phyloP scores from a whole-genome alignment of 2,888 invertebrate genomes.

The Leptinotarsa peninsularis region DNA sequence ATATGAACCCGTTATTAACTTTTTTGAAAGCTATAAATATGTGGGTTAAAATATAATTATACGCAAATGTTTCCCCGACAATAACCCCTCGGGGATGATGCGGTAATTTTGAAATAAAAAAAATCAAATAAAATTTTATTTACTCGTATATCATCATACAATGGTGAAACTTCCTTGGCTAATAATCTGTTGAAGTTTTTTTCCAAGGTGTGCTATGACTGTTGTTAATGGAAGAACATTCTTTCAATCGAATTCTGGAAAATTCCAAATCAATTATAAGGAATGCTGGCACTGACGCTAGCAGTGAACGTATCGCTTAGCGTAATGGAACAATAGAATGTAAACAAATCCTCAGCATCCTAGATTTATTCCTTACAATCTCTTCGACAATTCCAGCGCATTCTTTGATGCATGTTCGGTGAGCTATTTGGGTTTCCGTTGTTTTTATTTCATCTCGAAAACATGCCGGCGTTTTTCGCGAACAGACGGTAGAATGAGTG shows the following conservation, averaged over 20 bases:
- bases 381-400: constrained; percentile 55
- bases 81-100: too few species aligned
- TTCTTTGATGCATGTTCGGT: constrained; percentile 52
- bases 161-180: too few species aligned
- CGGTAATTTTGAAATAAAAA: too few species aligned
- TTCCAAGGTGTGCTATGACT: too few species aligned
- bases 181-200: too few species aligned
- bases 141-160: too few species aligned
- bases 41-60: too few species aligned
- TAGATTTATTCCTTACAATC: constrained; percentile 59
- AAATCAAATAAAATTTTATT: too few species aligned
- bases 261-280: background rate
- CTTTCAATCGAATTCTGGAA: background rate
- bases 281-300: background rate
- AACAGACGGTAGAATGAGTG: background rate
- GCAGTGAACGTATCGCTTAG: constrained; percentile 17
- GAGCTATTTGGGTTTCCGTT: constrained; percentile 11
- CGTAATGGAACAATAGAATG: constrained; percentile 56
- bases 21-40: too few species aligned
- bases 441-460: constrained; percentile 10
- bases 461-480: constrained; percentile 15
- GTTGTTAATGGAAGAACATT: background rate
- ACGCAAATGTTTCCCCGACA: too few species aligned
- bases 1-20: too few species aligned
- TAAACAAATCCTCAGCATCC: constrained; percentile 56